Evolutionary conservation across 1,140 invertebrate genomes (phyloP).

Genomic region (Xylocopa sonorina): DNA sequence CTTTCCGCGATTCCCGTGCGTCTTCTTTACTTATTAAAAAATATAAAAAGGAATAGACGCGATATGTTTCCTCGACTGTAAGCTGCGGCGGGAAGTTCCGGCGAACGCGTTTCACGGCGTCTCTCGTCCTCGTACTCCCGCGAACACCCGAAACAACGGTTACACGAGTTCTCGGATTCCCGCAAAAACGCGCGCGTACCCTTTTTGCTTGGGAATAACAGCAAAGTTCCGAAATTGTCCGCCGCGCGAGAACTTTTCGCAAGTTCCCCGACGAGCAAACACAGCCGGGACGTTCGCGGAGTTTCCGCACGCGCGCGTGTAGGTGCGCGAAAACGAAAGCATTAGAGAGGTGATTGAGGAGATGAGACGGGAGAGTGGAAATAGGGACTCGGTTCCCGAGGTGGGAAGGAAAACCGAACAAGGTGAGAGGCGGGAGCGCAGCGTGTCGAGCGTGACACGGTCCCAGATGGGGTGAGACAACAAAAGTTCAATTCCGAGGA

Average conservation of each 20-base stretch:
- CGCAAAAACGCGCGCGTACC: not conserved
- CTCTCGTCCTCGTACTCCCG: not conserved
- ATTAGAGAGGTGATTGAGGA: conserved; percentile 33
- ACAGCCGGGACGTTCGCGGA: too few relatives aligned
- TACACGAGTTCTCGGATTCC: not conserved
- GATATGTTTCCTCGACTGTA: not conserved
- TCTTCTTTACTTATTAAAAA: too few relatives aligned
- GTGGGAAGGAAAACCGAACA: conserved; percentile 25
- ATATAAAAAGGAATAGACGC: not conserved
- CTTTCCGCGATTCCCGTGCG: too few relatives aligned
- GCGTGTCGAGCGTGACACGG: conserved; percentile 13
- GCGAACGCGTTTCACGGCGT: not conserved
- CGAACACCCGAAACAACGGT: not conserved
- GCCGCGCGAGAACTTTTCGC: conserved; percentile 14
- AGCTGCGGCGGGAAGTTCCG: too few relatives aligned
- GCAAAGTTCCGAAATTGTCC: conserved; percentile 1
- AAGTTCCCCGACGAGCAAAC: not conserved
- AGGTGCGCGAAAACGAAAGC: conserved; percentile 27
- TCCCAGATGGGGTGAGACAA: conserved; percentile 67
- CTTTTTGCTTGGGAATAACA: not conserved
- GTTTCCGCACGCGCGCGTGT: not conserved
- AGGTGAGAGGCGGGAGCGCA: not conserved
- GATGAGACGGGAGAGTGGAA: conserved; percentile 49
- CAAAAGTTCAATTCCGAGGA: conserved; percentile 77
- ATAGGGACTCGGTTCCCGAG: conserved; percentile 19